Percentiles rank a stretch among this genome's conserved stretches.
These are phyloP conservation scores for Emydoidea blandingii DNA, from an alignment of 2,797 vertebrate genomes.

Conservation along the genomic window DNA sequence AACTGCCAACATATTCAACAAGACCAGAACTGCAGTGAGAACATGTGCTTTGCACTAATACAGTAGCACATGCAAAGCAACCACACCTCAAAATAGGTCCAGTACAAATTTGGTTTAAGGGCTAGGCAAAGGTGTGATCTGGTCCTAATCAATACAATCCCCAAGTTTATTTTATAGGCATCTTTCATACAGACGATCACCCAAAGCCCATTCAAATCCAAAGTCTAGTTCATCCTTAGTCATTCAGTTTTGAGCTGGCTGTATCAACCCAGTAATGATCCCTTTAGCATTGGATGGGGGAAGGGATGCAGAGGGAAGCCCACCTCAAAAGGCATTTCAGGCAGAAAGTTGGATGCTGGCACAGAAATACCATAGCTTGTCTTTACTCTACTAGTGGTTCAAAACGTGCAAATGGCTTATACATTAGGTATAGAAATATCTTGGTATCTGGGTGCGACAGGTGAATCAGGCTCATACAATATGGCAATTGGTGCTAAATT, in stretches of 20 bases:
- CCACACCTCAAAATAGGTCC: background rate
- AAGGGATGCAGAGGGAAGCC: background rate
- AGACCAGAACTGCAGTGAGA: background rate
- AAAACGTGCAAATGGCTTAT: rapidly evolving
- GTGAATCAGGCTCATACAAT: background rate
- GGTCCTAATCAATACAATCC: background rate
- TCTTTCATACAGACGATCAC: background rate
- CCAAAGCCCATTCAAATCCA: background rate
- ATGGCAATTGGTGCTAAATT: background rate
- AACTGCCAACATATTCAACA: background rate
- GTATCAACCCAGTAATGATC: background rate
- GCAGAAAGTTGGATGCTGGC: background rate
- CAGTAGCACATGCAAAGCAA: background rate
- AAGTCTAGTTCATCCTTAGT: background rate
- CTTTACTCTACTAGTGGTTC: background rate
- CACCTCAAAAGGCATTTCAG: background rate
- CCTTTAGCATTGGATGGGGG: background rate
- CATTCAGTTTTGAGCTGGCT: background rate
- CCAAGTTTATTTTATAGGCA: background rate
- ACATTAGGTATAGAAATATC: background rate
- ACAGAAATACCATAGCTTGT: rapidly evolving
- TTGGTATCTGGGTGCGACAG: background rate
- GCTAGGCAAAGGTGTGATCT: background rate
- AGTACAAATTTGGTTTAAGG: background rate
- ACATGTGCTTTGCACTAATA: background rate